phyloP scores from a whole-genome alignment of 2,888 invertebrate species.

The Helleia helle region DNA sequence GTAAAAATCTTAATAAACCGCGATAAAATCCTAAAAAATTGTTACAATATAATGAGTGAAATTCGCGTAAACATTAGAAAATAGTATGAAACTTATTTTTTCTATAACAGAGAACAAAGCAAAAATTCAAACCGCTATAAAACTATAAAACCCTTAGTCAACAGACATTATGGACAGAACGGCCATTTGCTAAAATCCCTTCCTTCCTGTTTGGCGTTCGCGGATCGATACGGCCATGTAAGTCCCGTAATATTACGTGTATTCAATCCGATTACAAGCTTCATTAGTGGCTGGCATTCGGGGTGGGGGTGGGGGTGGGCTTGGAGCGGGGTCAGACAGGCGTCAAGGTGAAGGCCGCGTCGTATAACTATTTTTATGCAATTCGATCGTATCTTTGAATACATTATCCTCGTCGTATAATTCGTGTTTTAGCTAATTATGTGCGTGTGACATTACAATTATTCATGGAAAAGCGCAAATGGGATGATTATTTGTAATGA shows the following conservation, averaged over 20 bases:
- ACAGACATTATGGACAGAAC: not conserved
- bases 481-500: too few species aligned
- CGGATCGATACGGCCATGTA: not conserved
- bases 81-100: too few species aligned
- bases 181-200: slow-evolving; percentile 1
- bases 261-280: slow-evolving; percentile 44
- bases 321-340: slow-evolving; percentile 49
- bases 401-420: too few species aligned
- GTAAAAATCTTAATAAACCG: too few species aligned
- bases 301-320: slow-evolving; percentile 20
- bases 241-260: slow-evolving; percentile 22
- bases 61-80: too few species aligned
- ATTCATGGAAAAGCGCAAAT: too few species aligned
- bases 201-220: not conserved
- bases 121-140: not conserved
- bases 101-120: too few species aligned
- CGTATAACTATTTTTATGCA: slow-evolving; percentile 30
- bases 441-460: too few species aligned
- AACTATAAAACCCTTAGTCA: not conserved
- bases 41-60: too few species aligned
- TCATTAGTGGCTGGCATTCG: slow-evolving; percentile 33
- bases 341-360: slow-evolving; percentile 64
- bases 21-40: too few species aligned
- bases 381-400: too few species aligned
- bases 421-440: too few species aligned